phyloP scores from a whole-genome alignment of 2,113 vertebrate genomes.

The Sula dactylatra region DNA sequence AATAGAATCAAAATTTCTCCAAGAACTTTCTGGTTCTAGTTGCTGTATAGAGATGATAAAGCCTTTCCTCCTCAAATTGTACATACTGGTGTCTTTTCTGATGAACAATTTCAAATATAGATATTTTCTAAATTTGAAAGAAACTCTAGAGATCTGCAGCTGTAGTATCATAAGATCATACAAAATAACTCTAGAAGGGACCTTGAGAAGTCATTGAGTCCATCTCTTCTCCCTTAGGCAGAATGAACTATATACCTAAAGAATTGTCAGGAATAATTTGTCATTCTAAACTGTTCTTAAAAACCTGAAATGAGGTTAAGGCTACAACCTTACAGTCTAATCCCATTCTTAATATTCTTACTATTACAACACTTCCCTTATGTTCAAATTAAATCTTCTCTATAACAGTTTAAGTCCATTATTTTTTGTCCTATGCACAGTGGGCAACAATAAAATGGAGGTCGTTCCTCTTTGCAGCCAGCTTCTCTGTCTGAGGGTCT shows the following conservation, averaged over 20 bases:
- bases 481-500: neutral
- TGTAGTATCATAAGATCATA: neutral
- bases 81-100: neutral
- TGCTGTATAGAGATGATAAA: neutral
- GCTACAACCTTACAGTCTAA: neutral
- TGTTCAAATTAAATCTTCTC: neutral
- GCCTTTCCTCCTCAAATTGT: neutral
- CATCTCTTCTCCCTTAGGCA: neutral
- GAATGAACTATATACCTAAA: neutral
- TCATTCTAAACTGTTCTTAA: neutral
- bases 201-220: conserved; percentile 1
- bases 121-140: neutral
- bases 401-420: neutral
- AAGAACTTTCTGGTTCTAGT: neutral
- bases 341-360: neutral
- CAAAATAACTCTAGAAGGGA: neutral
- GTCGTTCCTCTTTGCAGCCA: neutral
- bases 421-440: neutral
- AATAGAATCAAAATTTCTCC: neutral
- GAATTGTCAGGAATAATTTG: conserved; percentile 30
- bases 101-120: neutral
- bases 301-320: neutral
- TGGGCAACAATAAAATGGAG: neutral
- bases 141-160: neutral
- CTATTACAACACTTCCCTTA: neutral